Base-by-base conservation (phyloP, 2,113 vertebrate genomes). In the Daubentonia madagascariensis region DNA sequence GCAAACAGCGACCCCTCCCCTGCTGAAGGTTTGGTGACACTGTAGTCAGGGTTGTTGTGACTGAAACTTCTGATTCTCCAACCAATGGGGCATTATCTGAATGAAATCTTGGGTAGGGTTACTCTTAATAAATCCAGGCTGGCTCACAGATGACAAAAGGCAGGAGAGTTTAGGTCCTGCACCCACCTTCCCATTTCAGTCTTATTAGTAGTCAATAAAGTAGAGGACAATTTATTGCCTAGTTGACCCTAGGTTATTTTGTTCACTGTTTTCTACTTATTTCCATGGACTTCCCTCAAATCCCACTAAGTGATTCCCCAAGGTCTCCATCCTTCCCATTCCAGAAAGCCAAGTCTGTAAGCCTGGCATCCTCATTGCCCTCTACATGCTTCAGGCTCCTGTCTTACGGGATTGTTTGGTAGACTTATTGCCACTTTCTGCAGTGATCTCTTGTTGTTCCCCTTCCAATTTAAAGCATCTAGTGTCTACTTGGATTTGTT, bases 391-490 rank as follows among this genome's bases (percentile, higher is more conserved):
- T 54, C 7, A 35, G n/a, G 37, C 8, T 57, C 25, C 17, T 22
- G 0, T 57, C 83, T 92, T 12, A 17, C 17, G n/a, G 25, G 57
- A 25, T 35, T 79, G 4, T 68, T 73, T 45, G 14, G 84, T 91
- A 35, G 5, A 59, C 48, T 88, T 65, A 25, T 35, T 37, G 32
- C n/a, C 1, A 2, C n/a, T 91, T 52, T 35, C 50, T 85, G 18
- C 0, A 86, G 12, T 32, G 14, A 14, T 80, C 2, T 78, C 84
- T 61, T 89, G 1, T 54, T 85, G 1, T 11, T 61, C 5, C 13
- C 63, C 17, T 95, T 84, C 75, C 45, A 57, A 25, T 54, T 91
- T 75, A 93, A 45, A 93, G 45, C 85, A 50, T 80, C 63, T 80
- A 40, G 3, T 79, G 9, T 88, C 94, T 50, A 73, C 23, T 73